Evolutionary conservation across 2,113 vertebrate species (phyloP), one percentile per base, ranked within the genome.

Genomic region (Equus przewalskii): DNA sequence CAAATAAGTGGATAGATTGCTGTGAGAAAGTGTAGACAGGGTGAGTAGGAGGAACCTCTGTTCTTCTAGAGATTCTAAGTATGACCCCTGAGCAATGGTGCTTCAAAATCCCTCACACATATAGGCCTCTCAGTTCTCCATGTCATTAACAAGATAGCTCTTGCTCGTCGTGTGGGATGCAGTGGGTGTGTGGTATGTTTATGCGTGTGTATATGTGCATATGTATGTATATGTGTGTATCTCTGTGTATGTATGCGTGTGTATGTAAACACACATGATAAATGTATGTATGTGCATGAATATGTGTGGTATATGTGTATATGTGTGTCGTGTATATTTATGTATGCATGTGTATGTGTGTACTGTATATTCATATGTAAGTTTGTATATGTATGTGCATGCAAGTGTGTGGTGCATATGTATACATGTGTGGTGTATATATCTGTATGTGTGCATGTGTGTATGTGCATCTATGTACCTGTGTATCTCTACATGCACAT

Each of bases 1-100:
- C 22, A 54, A 72, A 18, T 15, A 0, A 10, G 26, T 1, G 72
- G 36, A 7, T 15, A 3, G 41, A 8, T 69, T 0, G 0, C 30
- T 64, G 46, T 36, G 70, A 51, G 24, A 33, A 21, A 1, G 1
- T 19, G 9, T 15, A 15, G 75, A 64, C 18, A 14, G 5, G 6
- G 14, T 1, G 3, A 67, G 33, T 12, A 12, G 33, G 36, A 41
- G 56, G 24, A 12, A 2, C 44, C 30, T 51, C 2, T 30, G 26
- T 33, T 36, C 41, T 46, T 28, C 70, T 88, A n/a, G 46, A 49
- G 54, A 73, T 30, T 36, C 22, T 60, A 30, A 46, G 8, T 3
- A 14, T 15, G 26, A n/a, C 12, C 21, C 30, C 65, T 5, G 72
- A 56, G n/a, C 2, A 1, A 10, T 18, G 36, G 11, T 15, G n/a